Evolutionary conservation across 2,888 invertebrate genomes (phyloP), one percentile per base, ranked within the genome.

Genomic region (Ditylenchus weischeri): DNA sequence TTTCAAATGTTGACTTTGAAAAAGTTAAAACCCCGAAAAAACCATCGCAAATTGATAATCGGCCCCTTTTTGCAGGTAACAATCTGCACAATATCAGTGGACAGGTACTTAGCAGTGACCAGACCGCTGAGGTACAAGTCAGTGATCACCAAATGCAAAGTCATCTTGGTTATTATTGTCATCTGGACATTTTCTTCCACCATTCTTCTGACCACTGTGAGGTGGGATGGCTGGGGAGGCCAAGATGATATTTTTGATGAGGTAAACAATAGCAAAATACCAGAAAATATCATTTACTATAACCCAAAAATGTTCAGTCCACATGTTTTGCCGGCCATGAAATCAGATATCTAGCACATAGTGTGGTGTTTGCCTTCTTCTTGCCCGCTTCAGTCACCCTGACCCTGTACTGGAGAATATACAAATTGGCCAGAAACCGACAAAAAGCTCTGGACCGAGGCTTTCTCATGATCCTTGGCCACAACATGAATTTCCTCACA

Each of bases 21-120:
- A 29, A 29, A 29, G 29, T 29, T 29, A 2, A n/a, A n/a, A n/a
- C n/a, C n/a, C n/a, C n/a, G n/a, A n/a, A n/a, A n/a, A n/a, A 29
- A 4, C 29, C 29, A 29, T 29, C 29, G 29, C 2, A 29, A 29
- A 29, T 29, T 29, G 29, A 29, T 29, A 29, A 4, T 29, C 5
- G 29, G 21, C 59, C 18, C n/a, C 8, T 6, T 21, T 15, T 63
- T 74, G 60, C 68, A 79, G 79, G 79, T 88, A 59, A 88, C 88
- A 76, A 84, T 88, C 48, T 86, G 87, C 74, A 84, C 85, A 23
- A 82, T 86, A 21, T 84, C 84, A 38, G 80, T 85, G 59, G 86
- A 86, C 75, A 74, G 84, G 57, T 83, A 83, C 70, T 64, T 83
- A 48, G 83, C 81, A 23, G 83, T 83, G 43, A 83, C 83, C 15